These are phyloP conservation scores for Eupithecia pulchellata DNA, from an alignment of 2,888 invertebrate species.

Conservation along the genomic window DNA sequence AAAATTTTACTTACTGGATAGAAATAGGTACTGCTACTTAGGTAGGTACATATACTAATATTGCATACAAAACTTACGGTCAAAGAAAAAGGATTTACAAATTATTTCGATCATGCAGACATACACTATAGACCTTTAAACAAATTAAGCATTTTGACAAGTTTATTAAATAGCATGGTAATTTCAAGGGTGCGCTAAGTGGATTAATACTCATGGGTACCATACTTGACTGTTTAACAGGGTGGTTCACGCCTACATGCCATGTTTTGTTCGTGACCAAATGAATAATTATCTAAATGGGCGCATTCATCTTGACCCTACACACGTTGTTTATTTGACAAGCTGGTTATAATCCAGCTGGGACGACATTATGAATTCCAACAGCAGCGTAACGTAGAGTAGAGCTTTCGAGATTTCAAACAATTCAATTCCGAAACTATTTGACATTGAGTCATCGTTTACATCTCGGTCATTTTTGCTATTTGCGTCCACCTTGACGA, in stretches of 20 bases:
- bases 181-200: constrained; percentile 26
- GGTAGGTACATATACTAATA: no score
- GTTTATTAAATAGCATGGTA: constrained; percentile 11
- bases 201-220: constrained; percentile 46
- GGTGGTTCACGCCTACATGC: constrained; percentile 54
- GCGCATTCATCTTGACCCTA: constrained; percentile 13
- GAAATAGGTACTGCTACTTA: no score
- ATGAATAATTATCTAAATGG: constrained; percentile 27
- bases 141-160: neutral
- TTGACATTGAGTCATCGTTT: constrained; percentile 63
- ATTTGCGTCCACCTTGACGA: constrained; percentile 61
- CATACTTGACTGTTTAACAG: constrained; percentile 51
- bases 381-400: neutral
- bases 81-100: no score
- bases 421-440: constrained; percentile 56
- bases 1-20: neutral
- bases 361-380: constrained; percentile 15
- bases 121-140: neutral
- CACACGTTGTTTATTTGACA: constrained; percentile 13
- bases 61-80: no score
- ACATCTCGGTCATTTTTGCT: constrained; percentile 55
- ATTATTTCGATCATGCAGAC: neutral
- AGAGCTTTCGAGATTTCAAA: constrained; percentile 44
- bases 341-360: constrained; percentile 16
- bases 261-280: constrained; percentile 61